These are phyloP conservation scores for Poeciliopsis retropinna DNA, from an alignment of 2,113 vertebrate species.

Conservation along the genomic window DNA sequence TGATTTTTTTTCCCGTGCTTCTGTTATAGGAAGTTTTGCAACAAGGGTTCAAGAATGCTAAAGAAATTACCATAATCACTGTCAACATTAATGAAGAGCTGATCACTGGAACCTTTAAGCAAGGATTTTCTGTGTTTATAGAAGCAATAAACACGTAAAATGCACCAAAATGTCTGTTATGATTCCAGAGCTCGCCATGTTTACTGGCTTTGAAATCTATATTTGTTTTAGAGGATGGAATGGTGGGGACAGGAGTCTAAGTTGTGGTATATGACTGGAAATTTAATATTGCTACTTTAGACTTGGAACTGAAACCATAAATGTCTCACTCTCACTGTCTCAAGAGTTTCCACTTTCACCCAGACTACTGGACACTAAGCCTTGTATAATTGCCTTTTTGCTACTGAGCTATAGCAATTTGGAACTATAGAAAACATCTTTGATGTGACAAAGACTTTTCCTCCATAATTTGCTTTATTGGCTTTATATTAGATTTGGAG, in stretches of 20 bases:
- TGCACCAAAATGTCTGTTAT: constrained; percentile 72
- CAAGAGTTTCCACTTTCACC: constrained; percentile 39
- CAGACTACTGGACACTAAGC: constrained; percentile 15
- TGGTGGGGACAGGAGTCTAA: constrained; percentile 48
- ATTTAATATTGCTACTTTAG: constrained; percentile 66
- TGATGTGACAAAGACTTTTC: not conserved
- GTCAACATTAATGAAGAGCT: constrained; percentile 73
- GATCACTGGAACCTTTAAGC: constrained; percentile 76
- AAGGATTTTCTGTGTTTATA: constrained; percentile 74
- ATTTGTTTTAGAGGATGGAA: constrained; percentile 69
- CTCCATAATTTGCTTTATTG: too few species aligned
- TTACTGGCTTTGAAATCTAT: constrained; percentile 73
- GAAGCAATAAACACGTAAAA: constrained; percentile 65
- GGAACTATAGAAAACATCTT: not conserved
- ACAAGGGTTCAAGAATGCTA: constrained; percentile 14
- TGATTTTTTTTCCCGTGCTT: not conserved
- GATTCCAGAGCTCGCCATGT: constrained; percentile 65
- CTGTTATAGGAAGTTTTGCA: not conserved
- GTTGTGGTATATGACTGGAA: constrained; percentile 63
- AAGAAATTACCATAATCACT: constrained; percentile 74
- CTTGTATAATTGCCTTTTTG: not conserved
- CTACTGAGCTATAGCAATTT: not conserved
- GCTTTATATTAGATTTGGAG: too few species aligned
- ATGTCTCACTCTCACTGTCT: constrained; percentile 61
- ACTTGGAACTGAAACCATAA: constrained; percentile 59